Evolutionary conservation across 2,797 vertebrate species (phyloP).

Genomic region (Benthosema pterotum): DNA sequence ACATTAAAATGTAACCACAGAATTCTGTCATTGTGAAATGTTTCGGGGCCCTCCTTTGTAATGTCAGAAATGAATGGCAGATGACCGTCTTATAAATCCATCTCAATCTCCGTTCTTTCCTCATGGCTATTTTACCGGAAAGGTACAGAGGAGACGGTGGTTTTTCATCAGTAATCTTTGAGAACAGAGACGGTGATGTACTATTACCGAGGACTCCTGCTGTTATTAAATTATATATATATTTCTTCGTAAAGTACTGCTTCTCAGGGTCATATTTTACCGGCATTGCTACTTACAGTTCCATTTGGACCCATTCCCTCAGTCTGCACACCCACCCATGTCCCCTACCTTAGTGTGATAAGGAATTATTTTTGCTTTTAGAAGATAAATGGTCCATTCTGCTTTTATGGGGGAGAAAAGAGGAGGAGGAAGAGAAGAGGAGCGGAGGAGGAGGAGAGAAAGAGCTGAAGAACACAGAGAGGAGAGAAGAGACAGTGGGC

Average conservation of each 20-base stretch:
- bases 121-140: not conserved
- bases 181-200: slow-evolving; percentile 1
- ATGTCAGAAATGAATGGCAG: slow-evolving; percentile 4
- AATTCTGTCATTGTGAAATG: too few species aligned
- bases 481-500: slow-evolving; percentile 32
- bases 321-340: slow-evolving; percentile 39
- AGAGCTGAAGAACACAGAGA: slow-evolving; percentile 18
- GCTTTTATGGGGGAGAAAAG: slow-evolving; percentile 14
- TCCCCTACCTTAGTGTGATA: slow-evolving; percentile 46
- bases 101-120: not conserved
- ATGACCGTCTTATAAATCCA: not conserved
- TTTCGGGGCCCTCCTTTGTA: not conserved
- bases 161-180: slow-evolving; percentile 1
- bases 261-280: slow-evolving; percentile 33
- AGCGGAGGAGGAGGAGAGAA: not conserved
- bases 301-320: slow-evolving; percentile 33
- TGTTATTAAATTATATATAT: slow-evolving; percentile 28
- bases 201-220: slow-evolving; percentile 21
- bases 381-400: slow-evolving; percentile 52
- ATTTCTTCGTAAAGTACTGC: slow-evolving; percentile 38
- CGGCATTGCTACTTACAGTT: slow-evolving; percentile 32
- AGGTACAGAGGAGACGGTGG: slow-evolving; percentile 1
- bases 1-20: too few species aligned
- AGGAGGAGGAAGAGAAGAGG: slow-evolving; percentile 11
- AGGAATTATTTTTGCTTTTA: slow-evolving; percentile 39